phyloP scores from a whole-genome alignment of 2,888 invertebrate genomes.

The Plebejus melissa region DNA sequence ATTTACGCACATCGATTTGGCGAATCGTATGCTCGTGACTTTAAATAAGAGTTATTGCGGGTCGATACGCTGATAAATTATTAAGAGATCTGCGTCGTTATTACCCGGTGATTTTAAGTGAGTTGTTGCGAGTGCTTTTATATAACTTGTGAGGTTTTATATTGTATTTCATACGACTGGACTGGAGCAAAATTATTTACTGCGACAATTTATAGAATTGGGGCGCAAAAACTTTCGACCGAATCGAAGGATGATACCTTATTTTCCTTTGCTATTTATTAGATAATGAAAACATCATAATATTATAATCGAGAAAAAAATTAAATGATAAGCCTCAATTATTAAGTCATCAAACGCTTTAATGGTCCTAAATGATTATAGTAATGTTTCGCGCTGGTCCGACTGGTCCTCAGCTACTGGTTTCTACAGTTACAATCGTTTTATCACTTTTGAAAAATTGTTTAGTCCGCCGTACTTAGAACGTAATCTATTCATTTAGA shows the following conservation, averaged over 20 bases:
- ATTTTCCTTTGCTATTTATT: not conserved
- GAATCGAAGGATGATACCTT: not conserved
- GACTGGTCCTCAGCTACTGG: not conserved
- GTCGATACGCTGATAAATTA: conserved; percentile 27
- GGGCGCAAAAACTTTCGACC: not conserved
- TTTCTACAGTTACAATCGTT: conserved; percentile 23
- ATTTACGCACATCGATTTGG: conserved; percentile 59
- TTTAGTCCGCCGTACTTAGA: conserved; percentile 4
- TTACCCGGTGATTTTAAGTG: conserved; percentile 17
- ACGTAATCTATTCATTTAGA: conserved; percentile 20
- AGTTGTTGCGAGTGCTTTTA: conserved; percentile 16
- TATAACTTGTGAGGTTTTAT: not conserved
- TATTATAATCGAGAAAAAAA: not conserved
- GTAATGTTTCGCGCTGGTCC: conserved; percentile 6
- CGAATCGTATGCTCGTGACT: conserved; percentile 31
- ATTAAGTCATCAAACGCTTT: conserved; percentile 12
- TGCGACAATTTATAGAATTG: not conserved
- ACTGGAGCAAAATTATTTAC: not conserved
- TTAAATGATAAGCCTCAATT: not conserved
- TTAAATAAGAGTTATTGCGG: conserved; percentile 32
- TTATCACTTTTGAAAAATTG: conserved; percentile 26
- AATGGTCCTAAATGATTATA: not conserved
- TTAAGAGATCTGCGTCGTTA: conserved; percentile 22
- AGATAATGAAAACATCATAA: not conserved
- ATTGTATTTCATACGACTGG: not conserved